Evolutionary conservation across 1,140 invertebrate genomes (phyloP), one percentile per base, ranked within the genome.

Genomic region (Daktulosphaira vitifoliae): DNA sequence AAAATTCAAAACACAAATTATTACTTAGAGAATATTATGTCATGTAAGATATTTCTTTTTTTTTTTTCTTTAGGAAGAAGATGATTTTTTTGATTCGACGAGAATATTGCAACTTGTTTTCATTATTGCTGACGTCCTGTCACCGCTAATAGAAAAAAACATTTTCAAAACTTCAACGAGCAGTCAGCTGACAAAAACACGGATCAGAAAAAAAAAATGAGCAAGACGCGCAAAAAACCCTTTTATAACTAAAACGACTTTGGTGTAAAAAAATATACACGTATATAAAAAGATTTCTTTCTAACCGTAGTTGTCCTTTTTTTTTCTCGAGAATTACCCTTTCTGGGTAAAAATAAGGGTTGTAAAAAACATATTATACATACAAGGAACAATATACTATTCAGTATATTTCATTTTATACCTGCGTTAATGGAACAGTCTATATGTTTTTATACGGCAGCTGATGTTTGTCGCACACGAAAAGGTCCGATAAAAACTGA

Each of bases 391-490:
- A 22, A 33, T 20, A 29, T 48, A 46, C 42, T 48, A 46, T 62
- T 62, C 16, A 20, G 16, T 48, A 20, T 59, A 16, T 11, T 33
- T 33, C 29, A 6, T 33, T 33, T 33, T 33, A 46, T 62, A 62
- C 56, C 56, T 62, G 42, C 13, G 15, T 33, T 48, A 62, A 62
- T 33, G 42, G 23, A 62, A 23, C 9, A 6, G 18, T 0, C 16
- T 13, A 13, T 11, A 39, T 42, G 18, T 33, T 5, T 33, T 5
- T 33, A 11, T 11, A 5, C 4, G 42, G 42, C 56, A 62, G 56
- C 56, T 62, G 56, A 48, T 46, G 1, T 48, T 20, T 62, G 42
- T 62, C 42, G 37, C 22, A 62, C n/a, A 26, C 54, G 39, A 59
- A 44, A 59, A 59, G 39, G 54, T 46, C 7, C 20, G 8, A 62